Evolutionary conservation across 2,888 invertebrate species (phyloP), one percentile per base, ranked within the genome.

Genomic region (Drosophila leonis): DNA sequence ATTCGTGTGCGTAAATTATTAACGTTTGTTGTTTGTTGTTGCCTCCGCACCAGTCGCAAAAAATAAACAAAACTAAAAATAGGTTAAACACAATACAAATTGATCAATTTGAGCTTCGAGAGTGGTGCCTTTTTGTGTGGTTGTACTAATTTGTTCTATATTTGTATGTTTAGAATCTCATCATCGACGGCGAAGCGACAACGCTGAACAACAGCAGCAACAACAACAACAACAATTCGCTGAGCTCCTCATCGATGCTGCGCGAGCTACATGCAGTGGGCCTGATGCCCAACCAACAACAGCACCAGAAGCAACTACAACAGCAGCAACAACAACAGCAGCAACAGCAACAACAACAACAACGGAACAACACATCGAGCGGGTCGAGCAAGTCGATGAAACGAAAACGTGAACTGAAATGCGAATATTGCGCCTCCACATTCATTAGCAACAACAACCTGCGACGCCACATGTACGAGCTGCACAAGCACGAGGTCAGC

Each of bases 361-460:
- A 71, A 20, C 75, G 51, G 35, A 76, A 39, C 72, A 78, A 51
- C 69, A 57, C 85, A 72, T 54, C 83, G 72, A 59, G 56, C 80
- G 71, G 52, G 61, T 72, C 80, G 61, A 83, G 59, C 80, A 90
- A 79, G 49, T 83, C 90, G 72, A 78, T 88, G 86, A 92, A 92
- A 78, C 92, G 92, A 66, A 92, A 91, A 75, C 91, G 92, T 80
- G 92, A 92, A 83, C 85, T 92, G 42, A 92, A 92, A 65, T 93
- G 93, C 70, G 92, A 93, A 48, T 93, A 92, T 70, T 93, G 93
- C 79, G 90, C 92, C 60, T 92, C 93, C 60, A 92, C 92, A 35
- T 93, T 93, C 82, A 92, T 93, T n/a, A 93, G 92, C 75, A 91
- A 92, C 69, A 93, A 92, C 72, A 93, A 93, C 69, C 88, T 93